Evolutionary conservation across 2,888 invertebrate species (phyloP), one percentile per base, ranked within the genome.

Genomic region (Ferrisia virgata): DNA sequence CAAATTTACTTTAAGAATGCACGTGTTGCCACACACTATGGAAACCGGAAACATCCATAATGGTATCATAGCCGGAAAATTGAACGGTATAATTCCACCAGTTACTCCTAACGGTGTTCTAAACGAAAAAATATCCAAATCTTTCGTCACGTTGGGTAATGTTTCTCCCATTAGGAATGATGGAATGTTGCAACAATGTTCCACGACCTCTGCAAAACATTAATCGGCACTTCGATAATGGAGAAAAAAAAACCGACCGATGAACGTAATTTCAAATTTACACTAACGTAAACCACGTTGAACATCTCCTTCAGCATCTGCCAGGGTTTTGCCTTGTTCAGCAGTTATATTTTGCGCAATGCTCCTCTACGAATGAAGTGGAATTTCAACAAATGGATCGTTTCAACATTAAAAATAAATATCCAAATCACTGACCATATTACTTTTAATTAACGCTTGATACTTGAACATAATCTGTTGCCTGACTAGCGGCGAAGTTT

Each of bases 11-110:
- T 95, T 99, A 87, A 99, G 90, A 84, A 99, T 91, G 89, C 95
- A 94, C 0, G 99, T 96, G 89, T 99, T 99, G 78, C 99, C 99
- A 83, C 97, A 96, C 6, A 96, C 94, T 53, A 95, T 90, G 18
- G 95, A 93, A 79, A 95, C 90, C 0, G 95, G 95, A 91, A 94
- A 94, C 92, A 95, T 95, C 99, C 99, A 99, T 4, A 99, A 91
- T 0, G 99, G 99, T 87, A 99, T 98, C 99, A 99, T 99, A 39
- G 99, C 99, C 0, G 99, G 99, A 89, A 99, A 99, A 89, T 99
- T 99, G 89, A 99, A 99, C 0, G 98, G 98, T n/a, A 97, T 95
- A 87, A 99, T 97, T 79, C 98, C 98, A 87, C 94, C 96, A 25
- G 94, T 95, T 1, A 98, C 95, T 64, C 99, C 99, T 0, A 99